These are phyloP conservation scores for Ophioderma brevispina DNA, from an alignment of 35 echinoderm and acorn worm species.

Conservation along the genomic window DNA sequence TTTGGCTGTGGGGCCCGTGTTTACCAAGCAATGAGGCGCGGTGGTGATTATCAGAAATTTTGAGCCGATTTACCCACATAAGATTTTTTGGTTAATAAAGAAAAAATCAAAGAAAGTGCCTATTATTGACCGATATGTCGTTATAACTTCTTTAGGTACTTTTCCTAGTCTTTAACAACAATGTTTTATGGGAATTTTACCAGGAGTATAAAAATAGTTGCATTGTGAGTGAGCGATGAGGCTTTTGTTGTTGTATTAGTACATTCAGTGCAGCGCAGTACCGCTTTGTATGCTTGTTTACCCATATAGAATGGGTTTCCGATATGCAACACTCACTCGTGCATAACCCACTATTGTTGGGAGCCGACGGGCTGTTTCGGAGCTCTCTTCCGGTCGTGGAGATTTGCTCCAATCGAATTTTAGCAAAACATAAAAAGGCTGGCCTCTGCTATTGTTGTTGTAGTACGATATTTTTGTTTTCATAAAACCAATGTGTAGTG, in stretches of 20 bases:
- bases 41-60: background rate
- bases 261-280: background rate
- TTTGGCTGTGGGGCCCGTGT: background rate
- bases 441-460: background rate
- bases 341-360: background rate
- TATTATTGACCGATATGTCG: too few relatives aligned
- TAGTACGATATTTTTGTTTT: background rate
- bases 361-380: background rate
- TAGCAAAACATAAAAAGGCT: background rate
- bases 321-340: background rate
- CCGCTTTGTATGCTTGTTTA: background rate
- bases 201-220: background rate
- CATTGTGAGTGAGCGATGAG: background rate
- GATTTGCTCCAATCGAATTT: background rate
- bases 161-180: background rate
- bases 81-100: too few relatives aligned
- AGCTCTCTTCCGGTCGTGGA: background rate
- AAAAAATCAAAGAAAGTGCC: too few relatives aligned
- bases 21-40: background rate
- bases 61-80: too few relatives aligned
- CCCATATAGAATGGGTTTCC: background rate
- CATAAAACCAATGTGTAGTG: background rate
- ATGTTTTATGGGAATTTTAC: constrained; percentile 1
- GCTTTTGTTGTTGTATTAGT: background rate
- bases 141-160: too few relatives aligned